phyloP scores from a whole-genome alignment of 2,113 vertebrate species.

The Myotis lucifugus region DNA sequence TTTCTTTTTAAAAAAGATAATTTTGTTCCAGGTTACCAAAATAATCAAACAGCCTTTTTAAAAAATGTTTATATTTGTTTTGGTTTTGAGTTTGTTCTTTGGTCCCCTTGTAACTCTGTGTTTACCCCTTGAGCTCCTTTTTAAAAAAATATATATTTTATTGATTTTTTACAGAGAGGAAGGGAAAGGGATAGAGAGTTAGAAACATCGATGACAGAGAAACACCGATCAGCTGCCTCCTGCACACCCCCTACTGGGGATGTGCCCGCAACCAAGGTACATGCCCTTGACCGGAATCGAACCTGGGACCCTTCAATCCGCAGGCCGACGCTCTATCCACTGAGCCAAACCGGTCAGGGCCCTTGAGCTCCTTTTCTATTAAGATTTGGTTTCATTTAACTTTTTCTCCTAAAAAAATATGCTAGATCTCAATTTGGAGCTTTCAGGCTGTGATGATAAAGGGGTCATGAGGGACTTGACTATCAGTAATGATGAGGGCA shows the following conservation, averaged over 20 bases:
- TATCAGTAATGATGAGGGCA: neutral
- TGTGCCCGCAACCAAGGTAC: too few species aligned
- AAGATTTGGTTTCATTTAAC: neutral
- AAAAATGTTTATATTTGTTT: neutral
- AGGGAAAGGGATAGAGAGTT: too few species aligned
- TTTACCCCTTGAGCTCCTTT: neutral
- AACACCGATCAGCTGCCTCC: too few species aligned
- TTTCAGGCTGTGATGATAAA: neutral
- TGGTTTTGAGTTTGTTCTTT: neutral
- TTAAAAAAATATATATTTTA: too few species aligned
- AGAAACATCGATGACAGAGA: too few species aligned
- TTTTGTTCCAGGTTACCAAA: constrained; percentile 22
- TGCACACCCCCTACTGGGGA: too few species aligned
- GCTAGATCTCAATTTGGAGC: neutral
- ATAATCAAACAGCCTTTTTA: neutral
- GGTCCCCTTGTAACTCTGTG: neutral
- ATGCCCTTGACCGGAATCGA: too few species aligned
- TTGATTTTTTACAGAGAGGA: too few species aligned
- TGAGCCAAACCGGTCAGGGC: too few species aligned
- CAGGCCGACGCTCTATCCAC: too few species aligned
- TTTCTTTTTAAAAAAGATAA: neutral
- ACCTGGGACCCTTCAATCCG: too few species aligned
- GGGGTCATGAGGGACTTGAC: neutral
- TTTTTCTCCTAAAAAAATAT: neutral
- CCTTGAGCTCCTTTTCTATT: neutral